phyloP scores from a whole-genome alignment of 2,888 invertebrate genomes.

The Portevinia maculata region DNA sequence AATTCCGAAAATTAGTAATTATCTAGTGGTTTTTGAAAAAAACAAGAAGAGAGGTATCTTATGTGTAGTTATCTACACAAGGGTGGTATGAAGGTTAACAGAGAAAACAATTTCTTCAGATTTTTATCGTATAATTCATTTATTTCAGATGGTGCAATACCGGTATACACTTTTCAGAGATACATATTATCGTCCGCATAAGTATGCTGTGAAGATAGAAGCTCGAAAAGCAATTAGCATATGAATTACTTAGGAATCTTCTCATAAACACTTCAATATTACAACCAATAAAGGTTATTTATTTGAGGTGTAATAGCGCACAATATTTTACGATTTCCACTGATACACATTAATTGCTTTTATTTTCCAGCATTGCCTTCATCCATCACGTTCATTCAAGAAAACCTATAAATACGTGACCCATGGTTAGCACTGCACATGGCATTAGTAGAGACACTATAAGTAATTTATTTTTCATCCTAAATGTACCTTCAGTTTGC shows the following conservation, averaged over 20 bases:
- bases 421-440: constrained; percentile 36
- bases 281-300: constrained; percentile 43
- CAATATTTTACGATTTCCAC: constrained; percentile 27
- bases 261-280: constrained; percentile 45
- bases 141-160: too few relatives aligned
- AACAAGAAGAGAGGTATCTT: too few relatives aligned
- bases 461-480: constrained; percentile 10
- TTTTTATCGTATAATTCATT: too few relatives aligned
- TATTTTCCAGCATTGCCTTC: constrained; percentile 49
- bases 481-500: background rate
- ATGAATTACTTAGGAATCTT: constrained; percentile 7
- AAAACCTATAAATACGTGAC: constrained; percentile 53
- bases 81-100: too few relatives aligned
- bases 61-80: too few relatives aligned
- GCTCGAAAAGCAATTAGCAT: too few relatives aligned
- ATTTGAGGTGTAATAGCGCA: constrained; percentile 24
- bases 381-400: constrained; percentile 48
- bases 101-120: too few relatives aligned
- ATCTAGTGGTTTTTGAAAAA: too few relatives aligned
- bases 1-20: too few relatives aligned
- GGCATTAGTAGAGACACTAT: constrained; percentile 41
- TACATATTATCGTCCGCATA: too few relatives aligned
- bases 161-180: too few relatives aligned
- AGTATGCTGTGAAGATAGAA: too few relatives aligned
- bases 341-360: constrained; percentile 58